A percentile compares a stretch with the other conserved stretches of the same genome.
These are phyloP conservation scores for Solen grandis DNA, from an alignment of 1,140 invertebrate genomes.

Conservation along the genomic window DNA sequence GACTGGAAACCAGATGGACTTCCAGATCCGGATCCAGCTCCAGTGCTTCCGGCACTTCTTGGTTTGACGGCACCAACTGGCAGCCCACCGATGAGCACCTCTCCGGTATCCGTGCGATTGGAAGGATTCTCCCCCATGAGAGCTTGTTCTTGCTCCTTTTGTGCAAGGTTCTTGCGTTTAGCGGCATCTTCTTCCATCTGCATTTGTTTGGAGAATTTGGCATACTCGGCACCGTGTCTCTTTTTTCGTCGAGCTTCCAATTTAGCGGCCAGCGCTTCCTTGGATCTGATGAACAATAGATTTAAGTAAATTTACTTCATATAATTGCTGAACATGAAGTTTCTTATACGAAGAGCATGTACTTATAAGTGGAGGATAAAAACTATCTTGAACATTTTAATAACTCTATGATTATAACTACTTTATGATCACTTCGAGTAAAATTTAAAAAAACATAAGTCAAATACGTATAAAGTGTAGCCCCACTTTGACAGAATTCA, in stretches of 20 bases:
- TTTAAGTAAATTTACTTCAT: background rate
- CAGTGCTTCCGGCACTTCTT: background rate
- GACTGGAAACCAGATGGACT: conserved; percentile 11
- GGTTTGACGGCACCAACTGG: conserved; percentile 21
- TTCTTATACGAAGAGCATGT: background rate
- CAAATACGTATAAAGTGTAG: no score
- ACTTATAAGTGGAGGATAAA: no score
- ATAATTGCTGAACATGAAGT: conserved; percentile 1
- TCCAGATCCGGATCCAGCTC: background rate
- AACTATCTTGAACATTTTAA: no score
- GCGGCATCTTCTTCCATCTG: conserved; percentile 67
- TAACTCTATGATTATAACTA: no score
- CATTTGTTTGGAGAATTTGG: conserved; percentile 70
- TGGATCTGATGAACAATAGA: conserved; percentile 28
- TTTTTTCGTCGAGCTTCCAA: conserved; percentile 73
- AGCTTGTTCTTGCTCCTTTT: conserved; percentile 57
- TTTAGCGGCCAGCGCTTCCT: conserved; percentile 66
- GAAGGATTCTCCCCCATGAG: conserved; percentile 25
- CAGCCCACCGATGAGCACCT: conserved; percentile 42
- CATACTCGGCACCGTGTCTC: conserved; percentile 63
- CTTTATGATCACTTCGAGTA: no score
- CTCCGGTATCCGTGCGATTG: conserved; percentile 40
- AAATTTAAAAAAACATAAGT: no score
- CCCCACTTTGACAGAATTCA: no score
- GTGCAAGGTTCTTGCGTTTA: conserved; percentile 55